Evolutionary conservation across 2,888 invertebrate species (phyloP).

Genomic region (Hydrotaea cyrtoneurina): DNA sequence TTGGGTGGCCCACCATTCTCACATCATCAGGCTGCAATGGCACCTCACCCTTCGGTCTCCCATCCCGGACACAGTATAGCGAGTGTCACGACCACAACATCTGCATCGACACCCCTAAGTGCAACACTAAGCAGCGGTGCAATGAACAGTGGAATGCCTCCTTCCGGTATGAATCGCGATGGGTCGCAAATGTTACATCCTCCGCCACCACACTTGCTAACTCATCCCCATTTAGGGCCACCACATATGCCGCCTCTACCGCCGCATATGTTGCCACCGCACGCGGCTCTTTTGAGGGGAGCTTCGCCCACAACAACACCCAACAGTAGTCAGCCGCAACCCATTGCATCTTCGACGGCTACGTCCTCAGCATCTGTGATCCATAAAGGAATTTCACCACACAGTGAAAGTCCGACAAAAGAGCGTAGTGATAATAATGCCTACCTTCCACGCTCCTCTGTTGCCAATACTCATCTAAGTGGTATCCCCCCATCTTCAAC

Average conservation of each 20-base stretch:
- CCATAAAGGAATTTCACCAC: conserved; percentile 87
- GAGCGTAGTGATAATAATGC: conserved; percentile 91
- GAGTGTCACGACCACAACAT: conserved; percentile 61
- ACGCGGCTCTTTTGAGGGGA: conserved; percentile 77
- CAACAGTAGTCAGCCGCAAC: conserved; percentile 59
- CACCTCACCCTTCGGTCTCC: conserved; percentile 54
- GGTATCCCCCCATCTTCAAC: conserved; percentile 71
- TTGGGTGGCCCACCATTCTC: conserved; percentile 47
- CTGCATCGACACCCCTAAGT: conserved; percentile 52
- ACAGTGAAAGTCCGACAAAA: conserved; percentile 89
- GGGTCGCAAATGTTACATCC: conserved; percentile 73
- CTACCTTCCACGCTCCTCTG: conserved; percentile 66
- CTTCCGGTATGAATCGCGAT: conserved; percentile 67
- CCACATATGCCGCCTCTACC: conserved; percentile 66
- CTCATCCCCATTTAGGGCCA: conserved; percentile 70
- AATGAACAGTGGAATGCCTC: conserved; percentile 63
- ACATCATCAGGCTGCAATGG: conserved; percentile 48
- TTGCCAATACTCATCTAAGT: conserved; percentile 70
- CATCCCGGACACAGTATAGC: conserved; percentile 64
- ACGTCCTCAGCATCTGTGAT: conserved; percentile 80
- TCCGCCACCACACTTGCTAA: conserved; percentile 71
- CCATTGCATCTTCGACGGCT: conserved; percentile 56
- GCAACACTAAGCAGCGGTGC: conserved; percentile 56
- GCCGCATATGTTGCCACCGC: conserved; percentile 69
- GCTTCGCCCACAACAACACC: conserved; percentile 76